phyloP scores from a whole-genome alignment of 2,888 invertebrate species.

The Eupithecia inturbata region DNA sequence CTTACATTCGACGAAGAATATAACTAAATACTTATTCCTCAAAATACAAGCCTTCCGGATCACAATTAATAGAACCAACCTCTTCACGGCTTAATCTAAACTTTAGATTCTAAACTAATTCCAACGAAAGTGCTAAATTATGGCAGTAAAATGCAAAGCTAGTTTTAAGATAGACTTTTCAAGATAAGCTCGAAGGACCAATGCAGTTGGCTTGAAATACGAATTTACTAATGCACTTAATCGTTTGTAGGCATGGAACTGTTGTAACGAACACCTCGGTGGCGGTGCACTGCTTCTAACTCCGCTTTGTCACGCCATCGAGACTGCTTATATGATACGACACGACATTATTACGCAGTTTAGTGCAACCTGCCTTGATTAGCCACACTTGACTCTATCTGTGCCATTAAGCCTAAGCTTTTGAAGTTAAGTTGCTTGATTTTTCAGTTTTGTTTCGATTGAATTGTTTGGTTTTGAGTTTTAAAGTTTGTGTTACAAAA shows the following conservation, averaged over 20 bases:
- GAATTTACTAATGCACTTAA: constrained; percentile 40
- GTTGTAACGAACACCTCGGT: constrained; percentile 69
- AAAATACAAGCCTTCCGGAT: background rate
- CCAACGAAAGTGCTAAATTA: constrained; percentile 9
- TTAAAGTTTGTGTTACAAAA: background rate
- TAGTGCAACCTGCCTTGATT: background rate
- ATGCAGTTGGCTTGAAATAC: constrained; percentile 33
- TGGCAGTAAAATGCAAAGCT: constrained; percentile 15
- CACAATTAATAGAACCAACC: background rate
- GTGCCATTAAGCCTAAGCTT: background rate
- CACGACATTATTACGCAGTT: constrained; percentile 13
- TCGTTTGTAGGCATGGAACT: constrained; percentile 51
- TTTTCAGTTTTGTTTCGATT: background rate
- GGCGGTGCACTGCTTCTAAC: constrained; percentile 59
- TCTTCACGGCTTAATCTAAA: background rate
- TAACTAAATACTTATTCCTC: background rate
- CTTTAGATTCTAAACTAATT: background rate
- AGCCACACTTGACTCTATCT: background rate
- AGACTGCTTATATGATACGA: constrained; percentile 15
- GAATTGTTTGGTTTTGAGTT: background rate
- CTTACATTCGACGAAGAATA: too few species aligned
- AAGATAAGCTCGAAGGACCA: constrained; percentile 28
- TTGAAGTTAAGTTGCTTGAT: background rate
- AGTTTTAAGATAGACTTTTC: constrained; percentile 24
- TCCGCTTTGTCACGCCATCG: constrained; percentile 72